A percentile compares a stretch with the other conserved stretches of the same genome.
Evolutionary conservation across 2,797 vertebrate species (phyloP).

Genomic region (Betta splendens): DNA sequence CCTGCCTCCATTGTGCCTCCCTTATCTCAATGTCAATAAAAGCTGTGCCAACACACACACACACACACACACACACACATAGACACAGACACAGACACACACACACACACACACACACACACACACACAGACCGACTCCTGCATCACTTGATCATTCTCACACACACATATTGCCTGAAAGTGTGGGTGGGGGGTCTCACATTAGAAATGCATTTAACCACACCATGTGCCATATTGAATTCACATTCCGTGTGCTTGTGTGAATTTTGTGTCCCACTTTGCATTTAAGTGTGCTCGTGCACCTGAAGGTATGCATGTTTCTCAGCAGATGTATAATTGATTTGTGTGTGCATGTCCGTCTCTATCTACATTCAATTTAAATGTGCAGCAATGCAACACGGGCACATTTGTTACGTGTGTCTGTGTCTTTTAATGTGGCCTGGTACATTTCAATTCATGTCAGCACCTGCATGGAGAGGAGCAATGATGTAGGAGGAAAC

Average conservation of each 20-base stretch:
- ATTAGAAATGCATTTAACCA: conserved; percentile 60
- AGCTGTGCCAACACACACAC: conserved; percentile 17
- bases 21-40: conserved; percentile 60
- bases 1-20: conserved; percentile 21
- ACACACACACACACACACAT: conserved; percentile 5
- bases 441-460: conserved; percentile 24
- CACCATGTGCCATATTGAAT: conserved; percentile 37
- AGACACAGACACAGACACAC: too few relatives aligned
- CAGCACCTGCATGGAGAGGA: conserved; percentile 5
- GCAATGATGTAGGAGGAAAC: conserved; percentile 1
- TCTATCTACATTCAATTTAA: conserved; percentile 4
- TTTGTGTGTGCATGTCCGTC: conserved; percentile 12
- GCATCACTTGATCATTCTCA: conserved; percentile 15
- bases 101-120: conserved; percentile 4
- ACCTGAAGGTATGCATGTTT: conserved; percentile 2
- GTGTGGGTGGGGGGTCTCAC: conserved; percentile 15
- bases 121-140: conserved; percentile 14
- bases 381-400: background rate
- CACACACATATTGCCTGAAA: conserved; percentile 2
- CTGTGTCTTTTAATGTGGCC: background rate
- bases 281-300: conserved; percentile 7
- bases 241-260: conserved; percentile 16
- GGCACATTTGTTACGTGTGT: background rate
- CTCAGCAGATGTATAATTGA: conserved; percentile 15
- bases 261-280: conserved; percentile 4